Evolutionary conservation across 2,888 invertebrate species (phyloP).

Genomic region (Lycophotia porphyrea): DNA sequence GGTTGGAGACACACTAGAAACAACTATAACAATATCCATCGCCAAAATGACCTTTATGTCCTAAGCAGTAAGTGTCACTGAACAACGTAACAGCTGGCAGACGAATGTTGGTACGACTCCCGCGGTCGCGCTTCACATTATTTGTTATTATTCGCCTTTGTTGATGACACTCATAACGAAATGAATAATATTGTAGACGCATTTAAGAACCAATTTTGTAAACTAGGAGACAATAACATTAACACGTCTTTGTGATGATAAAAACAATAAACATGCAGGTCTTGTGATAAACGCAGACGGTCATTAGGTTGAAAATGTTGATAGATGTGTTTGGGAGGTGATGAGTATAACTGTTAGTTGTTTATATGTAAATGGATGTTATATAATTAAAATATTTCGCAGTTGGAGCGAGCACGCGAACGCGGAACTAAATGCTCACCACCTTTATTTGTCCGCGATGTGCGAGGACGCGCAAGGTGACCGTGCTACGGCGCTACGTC

Average conservation of each 20-base stretch:
- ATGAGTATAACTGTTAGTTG: slow-evolving; percentile 24
- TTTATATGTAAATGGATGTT: slow-evolving; percentile 48
- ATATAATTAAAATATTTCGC: slow-evolving; percentile 68
- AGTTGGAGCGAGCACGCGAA: slow-evolving; percentile 71
- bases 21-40: slow-evolving; percentile 34
- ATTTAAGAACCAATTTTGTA: slow-evolving; percentile 50
- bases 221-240: slow-evolving; percentile 57
- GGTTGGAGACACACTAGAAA: slow-evolving; percentile 56
- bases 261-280: slow-evolving; percentile 52
- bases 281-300: slow-evolving; percentile 43
- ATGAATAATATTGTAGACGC: slow-evolving; percentile 57
- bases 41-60: slow-evolving; percentile 46
- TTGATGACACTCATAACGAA: slow-evolving; percentile 59
- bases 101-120: slow-evolving; percentile 38
- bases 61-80: slow-evolving; percentile 38
- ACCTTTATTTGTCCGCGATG: slow-evolving; percentile 88
- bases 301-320: slow-evolving; percentile 29
- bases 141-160: slow-evolving; percentile 67
- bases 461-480: slow-evolving; percentile 87
- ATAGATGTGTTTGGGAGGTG: slow-evolving; percentile 18
- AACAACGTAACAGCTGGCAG: slow-evolving; percentile 38
- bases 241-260: slow-evolving; percentile 50
- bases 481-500: slow-evolving; percentile 74
- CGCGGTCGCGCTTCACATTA: slow-evolving; percentile 57
- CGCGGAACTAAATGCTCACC: slow-evolving; percentile 82